Evolutionary conservation across 2,113 vertebrate genomes (phyloP), one percentile per base, ranked within the genome.

Genomic region (Poicephalus meyeri): DNA sequence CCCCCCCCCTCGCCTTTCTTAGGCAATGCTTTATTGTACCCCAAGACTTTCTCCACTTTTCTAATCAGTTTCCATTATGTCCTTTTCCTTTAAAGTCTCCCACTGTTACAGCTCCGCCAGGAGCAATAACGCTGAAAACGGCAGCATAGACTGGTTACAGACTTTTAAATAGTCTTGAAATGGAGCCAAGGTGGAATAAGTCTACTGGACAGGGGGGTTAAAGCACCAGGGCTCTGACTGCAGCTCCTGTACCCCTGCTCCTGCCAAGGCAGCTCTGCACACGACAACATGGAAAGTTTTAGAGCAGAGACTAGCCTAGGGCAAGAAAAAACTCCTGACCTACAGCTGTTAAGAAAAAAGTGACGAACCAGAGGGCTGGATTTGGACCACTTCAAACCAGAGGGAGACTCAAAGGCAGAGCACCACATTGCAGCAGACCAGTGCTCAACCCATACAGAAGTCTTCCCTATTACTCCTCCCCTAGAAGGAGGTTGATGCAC

Each of bases 31-130:
- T 96, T 92, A 91, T 89, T 91, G n/a, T 73, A 77, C 53, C 73
- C 70, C 13, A 6, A 93, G 91, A 95, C 78, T 91, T 94, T 76
- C 84, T 87, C 58, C 81, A 82, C 81, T 95, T 91, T 94, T 94
- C 91, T 93, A 95, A 96, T 96, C 95, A 95, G 89, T 95, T 96
- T 94, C 94, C 93, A 96, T 93, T 95, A 93, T 96, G 94, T 66
- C 37, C 85, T 94, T 88, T 92, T 74, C 28, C 89, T 95, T 96
- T 93, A 91, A 92, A 77, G 85, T 76, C 93, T 91, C 77, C 80
- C 89, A 89, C 95, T 89, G 83, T 81, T 93, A 95, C 73, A 88
- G 87, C 89, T 95, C 93, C 93, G 88, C 49, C n/a, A 91, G 81
- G 93, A 96, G 91, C 74, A 92, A 77, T 79, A 94, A 85, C 4